These are phyloP conservation scores for Ormyrus nitidulus DNA, from an alignment of 2,888 invertebrate genomes.

Conservation along the genomic window DNA sequence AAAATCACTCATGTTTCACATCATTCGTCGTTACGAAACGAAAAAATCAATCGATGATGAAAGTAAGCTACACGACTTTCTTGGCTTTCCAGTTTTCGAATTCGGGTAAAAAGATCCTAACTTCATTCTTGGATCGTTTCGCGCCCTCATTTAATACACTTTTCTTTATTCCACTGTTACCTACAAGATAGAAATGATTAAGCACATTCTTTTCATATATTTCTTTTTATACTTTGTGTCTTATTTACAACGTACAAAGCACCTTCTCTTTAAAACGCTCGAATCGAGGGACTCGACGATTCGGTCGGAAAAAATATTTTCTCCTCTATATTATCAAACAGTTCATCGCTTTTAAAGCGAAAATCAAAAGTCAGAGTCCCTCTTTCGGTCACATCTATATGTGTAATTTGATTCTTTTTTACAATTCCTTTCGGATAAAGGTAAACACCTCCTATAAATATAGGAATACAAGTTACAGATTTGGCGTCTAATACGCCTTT, in stretches of 20 bases:
- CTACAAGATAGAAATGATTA: slow-evolving; percentile 8
- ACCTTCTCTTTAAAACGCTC: slow-evolving; percentile 15
- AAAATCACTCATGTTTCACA: slow-evolving; percentile 8
- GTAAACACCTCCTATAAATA: slow-evolving; percentile 7
- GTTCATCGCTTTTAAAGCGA: slow-evolving; percentile 9
- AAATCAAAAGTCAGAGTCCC: slow-evolving; percentile 12
- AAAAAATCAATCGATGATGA: slow-evolving; percentile 2
- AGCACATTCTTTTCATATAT: background rate
- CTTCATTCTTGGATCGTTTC: slow-evolving; percentile 13
- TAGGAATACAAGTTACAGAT: background rate
- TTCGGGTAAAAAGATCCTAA: background rate
- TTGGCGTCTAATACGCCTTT: slow-evolving; percentile 4
- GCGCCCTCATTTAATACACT: background rate
- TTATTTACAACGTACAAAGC: slow-evolving; percentile 40
- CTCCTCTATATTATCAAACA: background rate
- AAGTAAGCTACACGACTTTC: background rate
- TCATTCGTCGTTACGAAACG: background rate
- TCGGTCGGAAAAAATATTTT: slow-evolving; percentile 24
- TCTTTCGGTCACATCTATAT: background rate
- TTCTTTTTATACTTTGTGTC: background rate
- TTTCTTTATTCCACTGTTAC: background rate
- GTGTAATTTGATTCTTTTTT: slow-evolving; percentile 4
- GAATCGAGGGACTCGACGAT: slow-evolving; percentile 9
- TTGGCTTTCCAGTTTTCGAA: slow-evolving; percentile 26
- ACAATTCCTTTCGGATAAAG: slow-evolving; percentile 11